Conservation (phyloP, 1,140 invertebrate species). For the Drosophila pallidifrons region DNA sequence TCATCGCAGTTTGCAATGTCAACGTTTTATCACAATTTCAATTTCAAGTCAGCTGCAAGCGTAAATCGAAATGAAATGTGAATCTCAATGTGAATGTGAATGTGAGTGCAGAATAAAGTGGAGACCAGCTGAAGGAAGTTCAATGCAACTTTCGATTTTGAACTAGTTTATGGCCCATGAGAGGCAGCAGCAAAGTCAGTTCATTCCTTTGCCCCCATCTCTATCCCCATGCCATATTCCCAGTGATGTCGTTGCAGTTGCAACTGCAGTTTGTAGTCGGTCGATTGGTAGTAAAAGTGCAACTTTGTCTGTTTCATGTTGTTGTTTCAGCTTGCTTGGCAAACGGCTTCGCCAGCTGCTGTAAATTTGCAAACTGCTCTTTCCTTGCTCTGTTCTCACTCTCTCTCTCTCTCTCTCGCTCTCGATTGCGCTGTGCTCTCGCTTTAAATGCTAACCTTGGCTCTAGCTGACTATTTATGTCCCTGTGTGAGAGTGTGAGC, state of each 20-base stretch:
- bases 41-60: constrained; percentile 3
- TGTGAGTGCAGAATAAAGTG: not conserved
- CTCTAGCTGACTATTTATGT: constrained; percentile 22
- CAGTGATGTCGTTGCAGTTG: constrained; percentile 24
- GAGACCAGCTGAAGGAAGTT: constrained; percentile 40
- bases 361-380: constrained; percentile 42
- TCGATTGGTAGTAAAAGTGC: constrained; percentile 70
- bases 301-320: constrained; percentile 63
- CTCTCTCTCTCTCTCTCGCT: not conserved
- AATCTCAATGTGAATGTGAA: too few species aligned
- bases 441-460: constrained; percentile 62
- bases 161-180: constrained; percentile 49
- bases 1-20: constrained; percentile 11
- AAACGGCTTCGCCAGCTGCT: constrained; percentile 39
- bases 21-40: constrained; percentile 29
- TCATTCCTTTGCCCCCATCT: constrained; percentile 21
- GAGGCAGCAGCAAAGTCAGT: constrained; percentile 44
- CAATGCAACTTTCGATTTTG: constrained; percentile 77
- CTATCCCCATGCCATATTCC: not conserved
- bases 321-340: constrained; percentile 10
- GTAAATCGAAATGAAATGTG: constrained; percentile 39
- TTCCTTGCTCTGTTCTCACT: not conserved
- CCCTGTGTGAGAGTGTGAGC: constrained; percentile 23
- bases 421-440: not conserved
- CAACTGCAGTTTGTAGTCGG: constrained; percentile 36